Conservation (phyloP, 2,113 vertebrate genomes). For the Indicator indicator region DNA sequence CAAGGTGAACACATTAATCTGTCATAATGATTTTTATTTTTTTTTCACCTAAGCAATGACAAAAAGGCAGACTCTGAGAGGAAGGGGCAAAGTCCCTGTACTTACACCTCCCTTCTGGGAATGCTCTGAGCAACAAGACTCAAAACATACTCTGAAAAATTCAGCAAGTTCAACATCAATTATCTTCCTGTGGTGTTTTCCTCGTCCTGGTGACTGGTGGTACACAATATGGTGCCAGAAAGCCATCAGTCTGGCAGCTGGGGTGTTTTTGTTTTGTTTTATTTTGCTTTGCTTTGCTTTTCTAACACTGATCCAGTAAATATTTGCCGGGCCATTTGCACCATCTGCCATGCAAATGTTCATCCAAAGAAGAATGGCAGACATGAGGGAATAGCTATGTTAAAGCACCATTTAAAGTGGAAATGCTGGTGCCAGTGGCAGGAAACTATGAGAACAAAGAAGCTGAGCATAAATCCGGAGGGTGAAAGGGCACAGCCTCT, state of each 20-base stretch:
- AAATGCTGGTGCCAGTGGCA: slow-evolving; percentile 22
- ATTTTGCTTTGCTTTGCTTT: slow-evolving; percentile 30
- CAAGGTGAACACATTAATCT: background rate
- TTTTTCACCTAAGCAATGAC: background rate
- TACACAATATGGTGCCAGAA: slow-evolving; percentile 61
- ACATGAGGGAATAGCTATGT: slow-evolving; percentile 55
- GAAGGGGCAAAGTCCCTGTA: background rate
- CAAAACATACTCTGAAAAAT: slow-evolving; percentile 48
- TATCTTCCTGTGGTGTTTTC: slow-evolving; percentile 44
- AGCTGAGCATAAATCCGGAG: background rate
- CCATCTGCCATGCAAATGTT: slow-evolving; percentile 79
- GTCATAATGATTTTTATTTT: background rate
- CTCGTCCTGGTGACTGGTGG: slow-evolving; percentile 28
- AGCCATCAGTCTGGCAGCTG: slow-evolving; percentile 74
- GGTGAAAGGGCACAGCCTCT: background rate
- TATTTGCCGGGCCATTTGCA: slow-evolving; percentile 78
- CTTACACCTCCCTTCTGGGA: background rate
- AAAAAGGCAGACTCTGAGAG: background rate
- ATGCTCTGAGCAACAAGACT: background rate
- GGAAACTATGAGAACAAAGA: slow-evolving; percentile 17
- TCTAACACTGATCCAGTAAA: slow-evolving; percentile 73
- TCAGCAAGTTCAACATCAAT: slow-evolving; percentile 50
- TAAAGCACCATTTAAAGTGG: slow-evolving; percentile 64
- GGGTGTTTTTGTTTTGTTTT: slow-evolving; percentile 42
- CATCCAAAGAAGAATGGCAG: slow-evolving; percentile 67